Base-by-base conservation (phyloP, 1,140 invertebrate species). In the Euschistus heros region DNA sequence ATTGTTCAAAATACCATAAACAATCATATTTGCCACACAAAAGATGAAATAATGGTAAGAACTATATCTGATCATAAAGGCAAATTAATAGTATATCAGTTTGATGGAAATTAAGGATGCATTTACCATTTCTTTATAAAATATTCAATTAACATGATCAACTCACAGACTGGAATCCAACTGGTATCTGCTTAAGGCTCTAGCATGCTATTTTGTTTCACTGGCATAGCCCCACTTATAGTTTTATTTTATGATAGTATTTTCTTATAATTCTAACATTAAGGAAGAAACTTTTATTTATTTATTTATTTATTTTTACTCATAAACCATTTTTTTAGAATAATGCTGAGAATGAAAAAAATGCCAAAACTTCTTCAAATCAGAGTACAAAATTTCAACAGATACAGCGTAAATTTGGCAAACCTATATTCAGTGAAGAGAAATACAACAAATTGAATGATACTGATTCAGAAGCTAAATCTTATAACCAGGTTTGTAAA, bases 361-460 rank as follows among this genome's bases (percentile, higher is more conserved):
- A 78, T 59, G 81, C 84, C 67, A 89, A 88, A 72, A 88, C 86
- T 8, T 84, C 79, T 50, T 82, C 80, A 15, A 88, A 88, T 73
- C 85, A 88, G 71, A 86, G 80, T 68, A 88, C 86, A 0, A 88
- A 87, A 74, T 87, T 88, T 72, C 86, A 87, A 67, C 84, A 85
- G 68, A 77, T 87, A 67, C 86, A 86, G 70, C 81, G 83, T 47
- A 85, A 86, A 76, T 88, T 87, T 72, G 83, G 81, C 30, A 84
- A 81, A 64, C 78, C 75, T n/a, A 71, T 72, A 54, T 59, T 66
- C 27, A 62, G 62, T n/a, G 66, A 67, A 52, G 69, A 70, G 52
- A 68, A 72, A 26, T 60, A 54, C 22, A 64, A 69, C 46, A 70
- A 63, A 60, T 63, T 57, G 2, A 71, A 68, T 44, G 64, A 70